Evolutionary conservation across 2,113 vertebrate genomes (phyloP), one percentile per base, ranked within the genome.

Genomic region (Cranoglanis bouderius): DNA sequence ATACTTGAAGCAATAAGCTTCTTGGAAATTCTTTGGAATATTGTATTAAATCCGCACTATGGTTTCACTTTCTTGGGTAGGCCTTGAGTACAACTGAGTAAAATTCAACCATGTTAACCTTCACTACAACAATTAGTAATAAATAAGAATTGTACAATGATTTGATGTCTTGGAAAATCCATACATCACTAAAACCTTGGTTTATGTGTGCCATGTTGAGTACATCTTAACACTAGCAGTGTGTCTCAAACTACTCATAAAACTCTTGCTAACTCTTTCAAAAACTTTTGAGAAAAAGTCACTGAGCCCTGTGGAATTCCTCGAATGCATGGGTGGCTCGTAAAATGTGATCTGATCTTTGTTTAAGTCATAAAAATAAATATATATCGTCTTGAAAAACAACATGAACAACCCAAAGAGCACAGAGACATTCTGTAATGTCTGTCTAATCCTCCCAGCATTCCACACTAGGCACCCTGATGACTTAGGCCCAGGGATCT

Each of bases 371-470:
- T 26, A 59, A 38, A 82, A 82, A 82, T 32, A 59, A 82, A 82
- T 40, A 82, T 40, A 82, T 40, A 70, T 46, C 12, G 29, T 53
- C 61, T 21, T 51, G 10, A 53, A 85, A 85, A 46, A 53, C 53
- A 65, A 51, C 83, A 35, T 12, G 81, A 38, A 67, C 83, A 51
- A 74, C n/a, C 49, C 53, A 26, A 84, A 38, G 21, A 88, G 51
- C 65, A 43, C 26, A 77, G 2, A 70, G 57, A 70, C 32, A 70
- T 75, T 86, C 38, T 3, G 19, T 83, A 88, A 90, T 83, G 40
- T 61, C 12, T 59, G 35, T 84, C n/a, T 86, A 89, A 88, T 90
- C 78, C 83, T 65, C 74, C 77, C 72, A 82, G 24, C 35, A 82
- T 70, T 87, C 85, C 70, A 40, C 55, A 70, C 32, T 57, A 61